These are phyloP conservation scores for Picus viridis DNA, from an alignment of 2,797 vertebrate species.

Conservation along the genomic window DNA sequence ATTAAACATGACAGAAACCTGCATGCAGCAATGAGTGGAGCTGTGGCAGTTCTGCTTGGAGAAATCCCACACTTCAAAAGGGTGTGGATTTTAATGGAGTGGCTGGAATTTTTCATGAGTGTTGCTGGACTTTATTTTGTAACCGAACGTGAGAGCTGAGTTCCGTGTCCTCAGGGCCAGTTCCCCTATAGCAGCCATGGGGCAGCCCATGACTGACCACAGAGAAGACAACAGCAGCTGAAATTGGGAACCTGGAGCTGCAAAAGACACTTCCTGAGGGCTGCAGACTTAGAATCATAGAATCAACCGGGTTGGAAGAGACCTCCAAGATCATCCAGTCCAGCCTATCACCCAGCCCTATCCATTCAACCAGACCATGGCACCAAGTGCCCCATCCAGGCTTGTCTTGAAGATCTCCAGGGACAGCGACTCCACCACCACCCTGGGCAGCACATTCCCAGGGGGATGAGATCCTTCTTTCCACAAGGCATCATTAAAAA, in stretches of 20 bases:
- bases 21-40: not conserved
- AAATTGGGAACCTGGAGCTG: not conserved
- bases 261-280: fast-evolving
- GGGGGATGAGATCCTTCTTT: not conserved
- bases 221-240: not conserved
- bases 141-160: fast-evolving
- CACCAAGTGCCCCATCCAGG: too few species aligned
- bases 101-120: not conserved
- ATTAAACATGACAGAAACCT: not conserved
- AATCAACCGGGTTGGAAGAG: too few species aligned
- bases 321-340: too few species aligned
- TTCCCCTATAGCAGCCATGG: not conserved
- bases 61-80: not conserved
- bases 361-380: too few species aligned
- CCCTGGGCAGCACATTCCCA: too few species aligned
- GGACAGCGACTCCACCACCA: too few species aligned
- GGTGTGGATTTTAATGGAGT: not conserved
- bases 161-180: fast-evolving
- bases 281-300: not conserved
- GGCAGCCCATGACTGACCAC: not conserved
- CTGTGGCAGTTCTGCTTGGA: not conserved
- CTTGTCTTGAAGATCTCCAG: too few species aligned
- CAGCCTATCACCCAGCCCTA: too few species aligned
- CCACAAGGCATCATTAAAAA: not conserved
- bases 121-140: not conserved